Evolutionary conservation across 2,113 vertebrate species (phyloP).

Genomic region (Rhinichthys klamathensis): DNA sequence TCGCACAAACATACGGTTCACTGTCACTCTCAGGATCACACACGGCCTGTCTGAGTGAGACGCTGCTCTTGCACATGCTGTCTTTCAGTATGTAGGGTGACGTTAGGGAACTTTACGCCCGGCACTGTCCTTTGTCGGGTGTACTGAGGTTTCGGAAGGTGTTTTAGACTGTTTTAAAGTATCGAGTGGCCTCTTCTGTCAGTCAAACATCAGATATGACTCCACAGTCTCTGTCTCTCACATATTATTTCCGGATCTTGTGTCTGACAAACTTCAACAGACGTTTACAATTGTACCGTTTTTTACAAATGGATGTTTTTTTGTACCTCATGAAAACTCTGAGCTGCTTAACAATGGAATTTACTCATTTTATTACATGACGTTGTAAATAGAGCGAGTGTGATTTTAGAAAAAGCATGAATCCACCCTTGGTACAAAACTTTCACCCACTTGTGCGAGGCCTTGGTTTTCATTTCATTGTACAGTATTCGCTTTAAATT

Average conservation of each 20-base stretch:
- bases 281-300: conserved; percentile 58
- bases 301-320: conserved; percentile 54
- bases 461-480: conserved; percentile 19
- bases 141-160: conserved; percentile 19
- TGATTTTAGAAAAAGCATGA: not conserved
- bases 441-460: not conserved
- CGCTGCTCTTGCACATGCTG: conserved; percentile 10
- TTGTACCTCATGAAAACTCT: conserved; percentile 53
- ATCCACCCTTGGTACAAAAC: not conserved
- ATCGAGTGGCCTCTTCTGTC: conserved; percentile 35
- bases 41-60: conserved; percentile 13
- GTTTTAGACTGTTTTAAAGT: conserved; percentile 22
- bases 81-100: conserved; percentile 7
- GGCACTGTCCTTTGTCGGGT: not conserved
- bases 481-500: not conserved
- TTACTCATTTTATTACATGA: conserved; percentile 21
- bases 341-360: conserved; percentile 32
- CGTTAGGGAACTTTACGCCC: conserved; percentile 15
- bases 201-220: conserved; percentile 19
- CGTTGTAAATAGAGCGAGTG: conserved; percentile 4
- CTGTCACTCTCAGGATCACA: conserved; percentile 47
- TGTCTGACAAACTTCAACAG: conserved; percentile 26
- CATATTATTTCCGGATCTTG: conserved; percentile 23
- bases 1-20: conserved; percentile 7
- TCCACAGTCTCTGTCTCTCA: conserved; percentile 28